Evolutionary conservation across 2,888 invertebrate species (phyloP), one percentile per base, ranked within the genome.

Genomic region (Microctonus aethiopoides): DNA sequence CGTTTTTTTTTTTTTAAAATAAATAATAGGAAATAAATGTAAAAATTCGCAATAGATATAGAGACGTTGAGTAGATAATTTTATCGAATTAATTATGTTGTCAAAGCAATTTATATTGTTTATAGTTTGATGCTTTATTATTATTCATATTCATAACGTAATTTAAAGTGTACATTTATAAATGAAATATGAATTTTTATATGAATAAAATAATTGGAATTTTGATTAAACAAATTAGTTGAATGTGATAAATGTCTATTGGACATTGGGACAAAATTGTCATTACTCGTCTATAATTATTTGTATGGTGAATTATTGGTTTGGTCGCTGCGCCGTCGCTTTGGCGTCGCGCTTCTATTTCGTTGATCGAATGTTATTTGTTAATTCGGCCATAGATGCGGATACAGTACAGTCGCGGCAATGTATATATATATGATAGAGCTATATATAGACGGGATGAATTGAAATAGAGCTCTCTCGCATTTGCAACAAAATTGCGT

Each of bases 401-500:
- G 65, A 67, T 68, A 75, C 69, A 68, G 16, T 26, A 16, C 24
- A n/a, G n/a, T 34, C 22, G 26, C 32, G 32, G 3, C 54, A 20
- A 67, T 59, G 34, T 57, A 59, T 59, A 60, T 51, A 62, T 54
- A 63, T 59, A 63, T n/a, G 54, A 20, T 2, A 36, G 24, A 56
- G 24, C 29, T 10, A 67, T 70, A 67, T 70, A 67, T 51, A 46
- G 59, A 52, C 32, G 67, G 60, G 26, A 61, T 57, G 57, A 57
- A 46, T 59, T 20, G 67, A 65, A 36, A 26, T 54, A 56, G 64
- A 7, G 73, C 73, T 73, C 72, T 75, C 72, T 75, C 76, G 56
- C 69, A 81, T 79, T 80, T 75, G 77, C 72, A 74, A 73, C 78
- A 77, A 83, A 84, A 86, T 85, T 82, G 84, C 81, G 81, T 83